Conservation (phyloP, 2,113 vertebrate genomes). For the Narcine bancroftii region DNA sequence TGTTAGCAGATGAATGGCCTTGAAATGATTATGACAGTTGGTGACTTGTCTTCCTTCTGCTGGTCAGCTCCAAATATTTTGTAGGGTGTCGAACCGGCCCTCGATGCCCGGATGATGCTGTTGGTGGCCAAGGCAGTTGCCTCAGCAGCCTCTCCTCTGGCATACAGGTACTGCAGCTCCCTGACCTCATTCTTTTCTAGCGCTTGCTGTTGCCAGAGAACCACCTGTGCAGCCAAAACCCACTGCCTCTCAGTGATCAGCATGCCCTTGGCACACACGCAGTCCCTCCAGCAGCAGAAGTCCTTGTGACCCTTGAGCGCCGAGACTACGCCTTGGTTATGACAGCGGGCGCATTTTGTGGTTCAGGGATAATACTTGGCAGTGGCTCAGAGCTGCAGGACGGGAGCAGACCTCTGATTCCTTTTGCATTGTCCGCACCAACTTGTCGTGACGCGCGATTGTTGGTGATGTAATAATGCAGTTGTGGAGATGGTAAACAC, state of each 20-base stretch:
- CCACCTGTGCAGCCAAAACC: conserved; percentile 87
- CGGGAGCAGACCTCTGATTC: no score
- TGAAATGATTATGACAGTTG: not conserved
- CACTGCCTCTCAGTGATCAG: conserved; percentile 81
- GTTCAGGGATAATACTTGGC: conserved; percentile 59
- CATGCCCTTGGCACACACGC: conserved; percentile 76
- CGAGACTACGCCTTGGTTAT: conserved; percentile 80
- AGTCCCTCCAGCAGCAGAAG: conserved; percentile 81
- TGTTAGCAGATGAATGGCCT: not conserved
- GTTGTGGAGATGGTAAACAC: no score
- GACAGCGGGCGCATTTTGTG: conserved; percentile 78
- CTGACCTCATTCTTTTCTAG: conserved; percentile 75
- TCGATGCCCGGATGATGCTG: conserved; percentile 5
- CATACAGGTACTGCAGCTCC: conserved; percentile 59
- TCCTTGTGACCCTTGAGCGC: conserved; percentile 88
- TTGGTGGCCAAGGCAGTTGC: conserved; percentile 38
- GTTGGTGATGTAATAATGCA: no score
- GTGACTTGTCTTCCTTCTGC: not conserved
- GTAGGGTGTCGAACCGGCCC: conserved; percentile 30
- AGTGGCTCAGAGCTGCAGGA: no score
- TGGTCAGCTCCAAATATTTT: conserved; percentile 49
- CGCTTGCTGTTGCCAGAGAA: conserved; percentile 76
- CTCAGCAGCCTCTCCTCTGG: conserved; percentile 45
- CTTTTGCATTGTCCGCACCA: no score
- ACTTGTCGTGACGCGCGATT: no score